These are phyloP conservation scores for Megaustenia siamemsis DNA, from an alignment of 2,888 invertebrate species.

Conservation along the genomic window DNA sequence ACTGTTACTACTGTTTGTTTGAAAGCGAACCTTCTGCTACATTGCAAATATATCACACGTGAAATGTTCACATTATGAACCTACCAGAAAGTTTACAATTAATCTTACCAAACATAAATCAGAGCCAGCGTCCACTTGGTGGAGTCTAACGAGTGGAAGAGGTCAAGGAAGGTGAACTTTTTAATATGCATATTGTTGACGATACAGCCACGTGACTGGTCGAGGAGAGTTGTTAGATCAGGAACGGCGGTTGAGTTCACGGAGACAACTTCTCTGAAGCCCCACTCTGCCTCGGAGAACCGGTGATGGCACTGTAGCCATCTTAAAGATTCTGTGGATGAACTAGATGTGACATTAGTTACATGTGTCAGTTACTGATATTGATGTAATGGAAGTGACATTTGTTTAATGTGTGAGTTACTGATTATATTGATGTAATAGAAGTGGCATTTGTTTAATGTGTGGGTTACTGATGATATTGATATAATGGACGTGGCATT, in stretches of 20 bases:
- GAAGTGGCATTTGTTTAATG: no score
- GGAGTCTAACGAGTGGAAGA: constrained; percentile 65
- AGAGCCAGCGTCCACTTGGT: constrained; percentile 66
- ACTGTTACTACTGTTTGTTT: no score
- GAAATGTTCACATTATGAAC: no score
- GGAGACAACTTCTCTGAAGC: constrained; percentile 68
- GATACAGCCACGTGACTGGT: constrained; percentile 67
- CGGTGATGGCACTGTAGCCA: constrained; percentile 70
- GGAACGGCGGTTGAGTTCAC: constrained; percentile 68
- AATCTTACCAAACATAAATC: constrained; percentile 67
- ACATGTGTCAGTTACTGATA: neutral
- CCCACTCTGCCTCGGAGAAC: constrained; percentile 67
- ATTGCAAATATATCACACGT: no score
- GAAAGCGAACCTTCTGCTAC: no score
- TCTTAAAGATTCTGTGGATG: constrained; percentile 70
- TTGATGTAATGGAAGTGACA: neutral
- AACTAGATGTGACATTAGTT: constrained; percentile 61
- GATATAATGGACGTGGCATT: neutral
- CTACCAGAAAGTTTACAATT: no score
- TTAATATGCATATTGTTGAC: constrained; percentile 70
- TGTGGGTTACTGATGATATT: neutral
- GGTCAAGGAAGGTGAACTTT: constrained; percentile 67
- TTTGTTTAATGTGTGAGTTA: neutral
- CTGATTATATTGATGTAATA: neutral
- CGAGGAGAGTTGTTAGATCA: constrained; percentile 67